These are phyloP conservation scores for Jordanella pulchra DNA, from an alignment of 2,797 vertebrate species.

Conservation along the genomic window DNA sequence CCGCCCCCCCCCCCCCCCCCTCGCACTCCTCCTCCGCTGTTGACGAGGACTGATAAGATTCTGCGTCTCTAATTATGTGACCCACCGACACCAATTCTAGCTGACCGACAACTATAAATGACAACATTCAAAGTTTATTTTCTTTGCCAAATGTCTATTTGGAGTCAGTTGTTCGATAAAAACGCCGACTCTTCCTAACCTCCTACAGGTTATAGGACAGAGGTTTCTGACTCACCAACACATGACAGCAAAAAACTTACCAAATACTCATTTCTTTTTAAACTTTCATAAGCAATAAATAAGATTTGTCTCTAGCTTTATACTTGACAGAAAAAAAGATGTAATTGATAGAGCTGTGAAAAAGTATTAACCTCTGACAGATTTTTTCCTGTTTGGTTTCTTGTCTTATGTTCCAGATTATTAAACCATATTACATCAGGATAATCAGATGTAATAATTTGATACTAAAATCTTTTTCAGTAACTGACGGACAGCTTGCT, in stretches of 20 bases:
- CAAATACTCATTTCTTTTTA: not conserved
- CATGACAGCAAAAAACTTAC: not conserved
- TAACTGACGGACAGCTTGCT: not conserved
- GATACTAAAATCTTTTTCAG: no score
- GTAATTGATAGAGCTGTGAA: not conserved
- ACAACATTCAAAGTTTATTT: not conserved
- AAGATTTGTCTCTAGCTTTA: not conserved
- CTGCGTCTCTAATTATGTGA: not conserved
- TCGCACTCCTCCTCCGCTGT: slow-evolving; percentile 33
- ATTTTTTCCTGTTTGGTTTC: not conserved
- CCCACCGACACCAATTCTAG: not conserved
- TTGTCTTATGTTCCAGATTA: not conserved
- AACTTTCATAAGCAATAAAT: not conserved
- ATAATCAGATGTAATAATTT: no score
- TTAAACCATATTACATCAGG: not conserved
- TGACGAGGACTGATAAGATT: not conserved
- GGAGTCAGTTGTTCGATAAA: not conserved
- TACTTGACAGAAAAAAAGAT: not conserved
- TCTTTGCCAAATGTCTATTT: not conserved
- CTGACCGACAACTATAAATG: not conserved
- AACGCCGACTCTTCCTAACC: no score
- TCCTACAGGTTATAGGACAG: not conserved
- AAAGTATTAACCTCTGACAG: not conserved
- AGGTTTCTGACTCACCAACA: not conserved
- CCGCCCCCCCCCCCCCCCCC: slow-evolving; percentile 17